Evolutionary conservation across 2,888 invertebrate genomes (phyloP).

Genomic region (Pseudococcus longispinus): DNA sequence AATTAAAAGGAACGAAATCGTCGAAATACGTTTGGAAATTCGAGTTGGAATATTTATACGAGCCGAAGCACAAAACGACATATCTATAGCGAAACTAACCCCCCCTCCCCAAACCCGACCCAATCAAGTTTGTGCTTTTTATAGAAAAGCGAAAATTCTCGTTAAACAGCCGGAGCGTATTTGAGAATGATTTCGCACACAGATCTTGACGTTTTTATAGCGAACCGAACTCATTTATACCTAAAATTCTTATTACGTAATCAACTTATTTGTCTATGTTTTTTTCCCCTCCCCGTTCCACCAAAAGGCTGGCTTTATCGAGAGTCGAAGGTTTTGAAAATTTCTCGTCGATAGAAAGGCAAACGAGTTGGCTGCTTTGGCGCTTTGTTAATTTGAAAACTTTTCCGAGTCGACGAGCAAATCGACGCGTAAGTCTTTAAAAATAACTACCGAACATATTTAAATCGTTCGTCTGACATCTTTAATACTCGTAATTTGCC

Average conservation of each 20-base stretch:
- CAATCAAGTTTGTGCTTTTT: background rate
- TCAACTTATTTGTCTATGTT: background rate
- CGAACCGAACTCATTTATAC: slow-evolving; percentile 2
- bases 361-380: background rate
- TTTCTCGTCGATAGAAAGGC: background rate
- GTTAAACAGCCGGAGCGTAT: background rate
- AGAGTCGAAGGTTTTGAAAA: background rate
- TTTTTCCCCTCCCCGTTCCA: background rate
- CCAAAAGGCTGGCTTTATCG: background rate
- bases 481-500: slow-evolving; percentile 20
- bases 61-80: background rate
- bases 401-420: slow-evolving; percentile 21
- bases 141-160: background rate
- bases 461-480: slow-evolving; percentile 27
- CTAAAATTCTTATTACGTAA: slow-evolving; percentile 8
- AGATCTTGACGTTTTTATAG: background rate
- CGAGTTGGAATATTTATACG: background rate
- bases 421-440: slow-evolving; percentile 22
- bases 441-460: slow-evolving; percentile 29
- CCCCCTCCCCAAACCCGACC: background rate
- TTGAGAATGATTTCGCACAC: background rate
- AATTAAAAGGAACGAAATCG: background rate
- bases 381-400: slow-evolving; percentile 23
- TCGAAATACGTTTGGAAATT: background rate
- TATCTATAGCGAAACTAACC: background rate